These are phyloP conservation scores for Pachydiplax longipennis DNA, from an alignment of 2,888 invertebrate species.

Conservation along the genomic window DNA sequence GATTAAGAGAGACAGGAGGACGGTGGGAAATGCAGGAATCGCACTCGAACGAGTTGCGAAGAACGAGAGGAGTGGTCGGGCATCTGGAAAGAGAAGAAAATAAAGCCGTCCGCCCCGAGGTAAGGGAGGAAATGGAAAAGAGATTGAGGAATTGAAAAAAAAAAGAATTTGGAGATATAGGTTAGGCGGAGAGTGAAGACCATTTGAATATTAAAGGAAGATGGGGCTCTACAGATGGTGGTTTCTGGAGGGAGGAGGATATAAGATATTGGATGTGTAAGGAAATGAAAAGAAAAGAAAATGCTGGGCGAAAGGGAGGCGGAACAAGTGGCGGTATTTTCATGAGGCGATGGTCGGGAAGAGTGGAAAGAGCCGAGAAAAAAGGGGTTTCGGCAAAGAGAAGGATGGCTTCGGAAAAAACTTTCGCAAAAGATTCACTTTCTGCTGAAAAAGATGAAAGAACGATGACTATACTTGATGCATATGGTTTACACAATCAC, in stretches of 20 bases:
- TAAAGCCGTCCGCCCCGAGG: background rate
- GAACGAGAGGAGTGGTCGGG: background rate
- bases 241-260: background rate
- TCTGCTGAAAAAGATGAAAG: too few species aligned
- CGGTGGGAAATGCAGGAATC: background rate
- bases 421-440: too few species aligned
- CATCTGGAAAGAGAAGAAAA: background rate
- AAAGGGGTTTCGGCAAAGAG: background rate
- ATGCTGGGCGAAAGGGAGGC: background rate
- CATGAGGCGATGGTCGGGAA: background rate
- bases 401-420: too few species aligned
- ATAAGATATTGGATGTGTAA: background rate
- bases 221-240: conserved; percentile 4
- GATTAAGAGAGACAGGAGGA: background rate
- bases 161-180: conserved; percentile 40
- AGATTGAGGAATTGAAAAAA: conserved; percentile 28
- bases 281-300: background rate
- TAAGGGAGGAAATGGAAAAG: conserved; percentile 35
- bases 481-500: too few species aligned
- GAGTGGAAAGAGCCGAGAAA: background rate
- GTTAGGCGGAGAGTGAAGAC: conserved; percentile 18
- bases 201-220: conserved; percentile 33
- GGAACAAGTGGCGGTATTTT: background rate
- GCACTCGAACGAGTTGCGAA: background rate
- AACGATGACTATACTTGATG: too few species aligned